Percentiles rank a stretch among this genome's conserved stretches.
Evolutionary conservation across 2,888 invertebrate genomes (phyloP).

Genomic region (Onthophagus sagittarius): DNA sequence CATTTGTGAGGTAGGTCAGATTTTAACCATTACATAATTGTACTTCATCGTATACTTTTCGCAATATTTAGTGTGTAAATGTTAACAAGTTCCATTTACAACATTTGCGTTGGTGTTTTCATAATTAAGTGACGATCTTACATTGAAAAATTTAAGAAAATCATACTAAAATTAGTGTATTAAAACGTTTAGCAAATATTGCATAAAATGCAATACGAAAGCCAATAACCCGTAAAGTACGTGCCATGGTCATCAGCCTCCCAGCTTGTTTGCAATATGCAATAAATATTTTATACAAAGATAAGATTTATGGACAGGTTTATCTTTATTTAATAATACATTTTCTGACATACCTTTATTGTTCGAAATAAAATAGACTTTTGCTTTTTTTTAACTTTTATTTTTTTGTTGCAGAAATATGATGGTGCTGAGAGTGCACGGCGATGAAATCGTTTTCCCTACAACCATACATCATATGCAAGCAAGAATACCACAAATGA

Average conservation of each 20-base stretch:
- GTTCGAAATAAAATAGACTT: not conserved
- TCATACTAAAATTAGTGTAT: no score
- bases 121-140: no score
- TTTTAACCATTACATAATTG: not conserved
- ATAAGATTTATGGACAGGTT: no score
- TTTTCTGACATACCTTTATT: no score
- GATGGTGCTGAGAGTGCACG: constrained; percentile 71
- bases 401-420: constrained; percentile 58
- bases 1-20: not conserved
- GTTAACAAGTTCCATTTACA: not conserved
- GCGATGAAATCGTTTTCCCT: constrained; percentile 60
- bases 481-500: constrained; percentile 67
- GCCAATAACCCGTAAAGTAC: not conserved
- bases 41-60: not conserved
- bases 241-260: not conserved
- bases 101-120: not conserved
- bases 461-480: constrained; percentile 48
- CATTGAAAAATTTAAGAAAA: no score
- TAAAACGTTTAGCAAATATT: not conserved
- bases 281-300: no score
- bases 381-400: constrained; percentile 8
- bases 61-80: not conserved
- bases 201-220: not conserved
- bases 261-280: no score
- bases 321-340: no score